Evolutionary conservation across 1,140 invertebrate species (phyloP), one percentile per base, ranked within the genome.

Genomic region (Caenorhabditis inopinata): DNA sequence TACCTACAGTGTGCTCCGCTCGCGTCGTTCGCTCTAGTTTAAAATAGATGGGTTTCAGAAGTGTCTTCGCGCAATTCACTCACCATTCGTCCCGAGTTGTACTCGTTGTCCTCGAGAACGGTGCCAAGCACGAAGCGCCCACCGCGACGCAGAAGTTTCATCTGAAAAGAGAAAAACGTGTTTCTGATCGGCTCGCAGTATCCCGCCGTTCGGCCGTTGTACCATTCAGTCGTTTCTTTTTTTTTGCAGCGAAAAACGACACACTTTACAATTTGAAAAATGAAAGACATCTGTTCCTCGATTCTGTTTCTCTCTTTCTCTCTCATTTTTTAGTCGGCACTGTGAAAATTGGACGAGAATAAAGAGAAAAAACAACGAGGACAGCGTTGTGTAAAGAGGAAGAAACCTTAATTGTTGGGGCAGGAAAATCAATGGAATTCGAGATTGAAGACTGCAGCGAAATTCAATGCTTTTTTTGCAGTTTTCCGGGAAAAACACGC

Each of bases 81-180:
- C 4, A 81, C 75, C 79, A 76, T 53, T 29, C 47, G 38, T 16
- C 85, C 85, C n/a, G 85, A 85, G 16, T 78, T 81, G 84, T 85
- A 85, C 14, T 32, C 23, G n/a, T 81, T 58, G 79, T 85, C 85
- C 23, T 85, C 85, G 35, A 86, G 68, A 18, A 85, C 85, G 6
- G 85, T 84, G 4, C 85, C 85, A 23, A 85, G 45, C 21, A 85
- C 80, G 27, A 85, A 79, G 18, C 74, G 53, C 11, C 85, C 85
- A 21, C 85, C 83, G 9, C 84, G 73, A 27, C 85, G 78, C 14
- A 85, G 75, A 21, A 84, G 74, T 18, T n/a, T 74, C 42, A 85
- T 76, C 84, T 85, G 77, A 76, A 85, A 80, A 35, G 9, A 62
- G 18, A 14, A 32, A 38, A 35, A 29, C 21, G 46, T 46, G 38